Evolutionary conservation across 2,797 vertebrate genomes (phyloP).

Genomic region (Lacerta agilis): DNA sequence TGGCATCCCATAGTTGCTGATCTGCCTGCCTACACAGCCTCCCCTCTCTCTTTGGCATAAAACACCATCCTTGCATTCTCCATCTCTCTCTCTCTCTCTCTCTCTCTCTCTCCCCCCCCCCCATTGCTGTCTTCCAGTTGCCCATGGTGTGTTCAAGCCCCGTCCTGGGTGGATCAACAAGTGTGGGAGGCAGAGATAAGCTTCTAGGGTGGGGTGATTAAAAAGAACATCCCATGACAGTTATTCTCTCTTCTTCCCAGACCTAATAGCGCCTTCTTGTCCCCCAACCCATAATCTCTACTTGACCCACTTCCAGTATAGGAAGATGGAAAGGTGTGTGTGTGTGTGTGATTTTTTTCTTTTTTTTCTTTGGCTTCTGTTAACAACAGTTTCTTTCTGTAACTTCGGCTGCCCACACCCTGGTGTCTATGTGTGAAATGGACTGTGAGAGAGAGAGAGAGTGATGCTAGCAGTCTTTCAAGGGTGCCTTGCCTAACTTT

Average conservation of each 20-base stretch:
- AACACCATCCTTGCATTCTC: background rate
- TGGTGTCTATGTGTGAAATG: background rate
- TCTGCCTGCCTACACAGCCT: background rate
- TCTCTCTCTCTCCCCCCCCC: too few species aligned
- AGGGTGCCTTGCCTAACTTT: background rate
- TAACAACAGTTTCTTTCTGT: background rate
- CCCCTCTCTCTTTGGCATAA: too few species aligned
- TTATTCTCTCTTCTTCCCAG: background rate
- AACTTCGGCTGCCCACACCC: background rate
- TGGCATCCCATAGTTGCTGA: background rate
- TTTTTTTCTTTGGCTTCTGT: too few species aligned
- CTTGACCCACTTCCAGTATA: background rate
- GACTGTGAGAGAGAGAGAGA: too few species aligned
- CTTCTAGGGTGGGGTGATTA: background rate
- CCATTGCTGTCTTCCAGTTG: background rate
- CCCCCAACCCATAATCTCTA: background rate
- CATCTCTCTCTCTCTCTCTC: background rate
- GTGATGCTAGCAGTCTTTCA: background rate
- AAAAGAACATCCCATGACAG: background rate
- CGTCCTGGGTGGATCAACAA: background rate
- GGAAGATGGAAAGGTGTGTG: background rate
- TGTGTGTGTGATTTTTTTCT: too few species aligned
- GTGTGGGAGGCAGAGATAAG: slow-evolving; percentile 4
- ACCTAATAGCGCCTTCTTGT: too few species aligned
- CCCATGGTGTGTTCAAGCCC: too few species aligned